Conservation (phyloP, 2,113 vertebrate genomes). For the Aix galericulata region DNA sequence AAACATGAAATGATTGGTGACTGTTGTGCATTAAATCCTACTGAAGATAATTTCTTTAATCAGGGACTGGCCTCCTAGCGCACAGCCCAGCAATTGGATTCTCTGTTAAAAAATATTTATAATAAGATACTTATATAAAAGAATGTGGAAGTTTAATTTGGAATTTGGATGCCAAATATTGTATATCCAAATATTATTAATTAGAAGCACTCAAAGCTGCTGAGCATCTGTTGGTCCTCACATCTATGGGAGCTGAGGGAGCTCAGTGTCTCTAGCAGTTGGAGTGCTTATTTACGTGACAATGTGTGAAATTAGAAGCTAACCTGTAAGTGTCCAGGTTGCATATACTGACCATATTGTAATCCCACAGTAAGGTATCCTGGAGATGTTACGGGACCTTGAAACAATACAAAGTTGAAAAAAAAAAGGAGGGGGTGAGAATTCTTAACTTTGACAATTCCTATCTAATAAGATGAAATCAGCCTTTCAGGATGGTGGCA, state of each 20-base stretch:
- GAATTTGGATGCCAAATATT: background rate
- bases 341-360: background rate
- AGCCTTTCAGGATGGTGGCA: background rate
- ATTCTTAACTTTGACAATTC: background rate
- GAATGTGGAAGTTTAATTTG: background rate
- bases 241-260: background rate
- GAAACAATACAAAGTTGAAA: background rate
- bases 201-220: background rate
- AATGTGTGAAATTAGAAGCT: background rate
- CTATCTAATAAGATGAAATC: background rate
- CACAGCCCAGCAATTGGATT: constrained; percentile 18
- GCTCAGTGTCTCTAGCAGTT: background rate
- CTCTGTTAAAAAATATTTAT: background rate
- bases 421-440: fast-evolving
- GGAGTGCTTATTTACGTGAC: background rate
- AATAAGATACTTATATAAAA: background rate
- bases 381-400: background rate
- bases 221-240: background rate
- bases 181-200: background rate
- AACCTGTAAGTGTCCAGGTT: background rate
- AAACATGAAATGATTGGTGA: background rate
- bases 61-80: background rate
- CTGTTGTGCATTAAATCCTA: constrained; percentile 14
- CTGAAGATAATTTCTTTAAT: constrained; percentile 3
- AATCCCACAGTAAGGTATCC: background rate